These are phyloP conservation scores for Tetragnatha versicolor DNA, from an alignment of 1,140 invertebrate species.

Conservation along the genomic window DNA sequence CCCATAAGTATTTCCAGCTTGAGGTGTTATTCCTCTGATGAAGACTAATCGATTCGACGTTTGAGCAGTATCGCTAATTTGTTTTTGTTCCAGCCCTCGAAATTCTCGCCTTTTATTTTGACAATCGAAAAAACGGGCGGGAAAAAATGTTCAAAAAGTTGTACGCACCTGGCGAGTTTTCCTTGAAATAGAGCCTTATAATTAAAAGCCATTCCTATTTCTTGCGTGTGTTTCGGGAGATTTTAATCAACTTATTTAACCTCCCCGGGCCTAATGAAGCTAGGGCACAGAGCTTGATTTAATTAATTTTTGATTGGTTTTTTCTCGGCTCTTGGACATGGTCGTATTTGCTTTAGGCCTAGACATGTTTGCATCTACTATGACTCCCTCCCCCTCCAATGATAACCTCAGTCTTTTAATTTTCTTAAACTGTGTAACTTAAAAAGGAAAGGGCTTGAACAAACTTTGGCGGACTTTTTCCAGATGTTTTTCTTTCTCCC, in stretches of 20 bases:
- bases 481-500: conserved; percentile 36
- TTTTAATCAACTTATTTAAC: conserved; percentile 56
- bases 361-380: conserved; percentile 38
- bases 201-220: conserved; percentile 52
- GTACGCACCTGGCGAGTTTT: conserved; percentile 53
- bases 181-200: conserved; percentile 49
- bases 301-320: conserved; percentile 56
- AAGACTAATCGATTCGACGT: no score
- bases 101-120: conserved; percentile 53
- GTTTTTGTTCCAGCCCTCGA: conserved; percentile 47
- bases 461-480: conserved; percentile 45
- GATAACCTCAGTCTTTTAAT: conserved; percentile 54
- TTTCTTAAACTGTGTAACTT: conserved; percentile 53
- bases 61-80: conserved; percentile 17
- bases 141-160: conserved; percentile 22
- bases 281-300: conserved; percentile 49
- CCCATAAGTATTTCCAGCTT: no score
- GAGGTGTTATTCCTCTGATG: no score
- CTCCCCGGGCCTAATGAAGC: conserved; percentile 52
- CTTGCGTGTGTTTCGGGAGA: conserved; percentile 52
- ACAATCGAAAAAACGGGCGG: conserved; percentile 32
- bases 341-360: conserved; percentile 54
- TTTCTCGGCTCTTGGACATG: conserved; percentile 50
- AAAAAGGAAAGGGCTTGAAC: conserved; percentile 49
- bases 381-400: conserved; percentile 46